Percentiles rank a stretch among this genome's conserved stretches.
These are phyloP conservation scores for Pangasianodon hypophthalmus DNA, from an alignment of 2,113 vertebrate genomes.

Conservation along the genomic window DNA sequence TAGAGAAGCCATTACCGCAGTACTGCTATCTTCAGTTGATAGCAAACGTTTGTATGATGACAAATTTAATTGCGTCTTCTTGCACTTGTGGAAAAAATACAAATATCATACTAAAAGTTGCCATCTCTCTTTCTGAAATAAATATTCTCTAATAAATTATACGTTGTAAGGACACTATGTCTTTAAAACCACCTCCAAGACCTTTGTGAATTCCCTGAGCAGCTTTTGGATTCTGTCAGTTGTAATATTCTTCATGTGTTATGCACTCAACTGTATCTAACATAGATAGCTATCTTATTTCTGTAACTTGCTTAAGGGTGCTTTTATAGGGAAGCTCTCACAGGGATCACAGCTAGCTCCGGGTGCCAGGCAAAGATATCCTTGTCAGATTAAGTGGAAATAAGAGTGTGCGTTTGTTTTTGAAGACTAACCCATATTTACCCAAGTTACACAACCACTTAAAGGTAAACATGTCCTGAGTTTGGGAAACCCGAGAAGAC, in stretches of 20 bases:
- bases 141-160: neutral
- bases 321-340: neutral
- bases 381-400: neutral
- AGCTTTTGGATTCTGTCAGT: neutral
- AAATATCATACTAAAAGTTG: neutral
- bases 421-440: constrained; percentile 43
- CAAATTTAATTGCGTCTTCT: neutral
- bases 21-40: neutral
- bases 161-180: neutral
- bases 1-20: neutral
- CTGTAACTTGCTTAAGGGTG: neutral
- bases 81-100: neutral
- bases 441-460: constrained; percentile 1
- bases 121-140: neutral
- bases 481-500: neutral
- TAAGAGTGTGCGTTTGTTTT: constrained; percentile 31
- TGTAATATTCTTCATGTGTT: neutral
- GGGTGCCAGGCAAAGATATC: neutral
- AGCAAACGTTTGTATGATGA: neutral
- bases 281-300: neutral
- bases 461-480: constrained; percentile 16
- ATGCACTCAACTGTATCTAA: neutral
- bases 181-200: neutral
- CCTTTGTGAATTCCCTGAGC: neutral
- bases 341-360: neutral